These are phyloP conservation scores for Ctenochaetus hawaiiensis DNA, from an alignment of 2,797 vertebrate genomes.

Conservation along the genomic window DNA sequence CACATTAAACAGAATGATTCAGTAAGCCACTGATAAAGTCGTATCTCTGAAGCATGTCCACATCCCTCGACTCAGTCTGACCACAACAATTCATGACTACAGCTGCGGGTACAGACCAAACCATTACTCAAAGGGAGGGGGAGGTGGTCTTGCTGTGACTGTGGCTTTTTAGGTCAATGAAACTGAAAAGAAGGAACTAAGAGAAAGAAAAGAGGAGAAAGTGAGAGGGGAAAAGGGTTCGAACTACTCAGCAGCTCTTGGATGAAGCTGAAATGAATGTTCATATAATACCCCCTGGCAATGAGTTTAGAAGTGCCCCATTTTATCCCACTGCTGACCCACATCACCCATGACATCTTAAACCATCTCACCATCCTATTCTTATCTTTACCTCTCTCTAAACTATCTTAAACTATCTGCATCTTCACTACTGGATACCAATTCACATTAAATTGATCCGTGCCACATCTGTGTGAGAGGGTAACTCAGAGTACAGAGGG, in stretches of 20 bases:
- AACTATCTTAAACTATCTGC: too few species aligned
- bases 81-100: conserved; percentile 37
- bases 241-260: conserved; percentile 28
- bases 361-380: conserved; percentile 50
- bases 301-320: conserved; percentile 29
- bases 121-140: conserved; percentile 40
- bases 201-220: conserved; percentile 1
- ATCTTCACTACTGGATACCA: too few species aligned
- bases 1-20: conserved; percentile 58
- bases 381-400: conserved; percentile 37
- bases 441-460: too few species aligned
- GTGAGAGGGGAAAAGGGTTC: conserved; percentile 6
- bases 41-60: conserved; percentile 36
- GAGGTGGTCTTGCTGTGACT: conserved; percentile 39
- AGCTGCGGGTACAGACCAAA: conserved; percentile 40
- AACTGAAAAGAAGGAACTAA: conserved; percentile 24
- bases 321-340: conserved; percentile 60
- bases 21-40: conserved; percentile 49
- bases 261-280: conserved; percentile 42
- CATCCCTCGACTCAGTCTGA: conserved; percentile 41
- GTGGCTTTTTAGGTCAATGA: conserved; percentile 68
- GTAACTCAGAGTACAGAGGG: too few species aligned
- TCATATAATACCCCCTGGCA: conserved; percentile 38
- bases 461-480: too few species aligned
- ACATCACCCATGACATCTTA: conserved; percentile 52